phyloP scores from a whole-genome alignment of 1,140 invertebrate genomes.

The Drosophila pseudoobscura region DNA sequence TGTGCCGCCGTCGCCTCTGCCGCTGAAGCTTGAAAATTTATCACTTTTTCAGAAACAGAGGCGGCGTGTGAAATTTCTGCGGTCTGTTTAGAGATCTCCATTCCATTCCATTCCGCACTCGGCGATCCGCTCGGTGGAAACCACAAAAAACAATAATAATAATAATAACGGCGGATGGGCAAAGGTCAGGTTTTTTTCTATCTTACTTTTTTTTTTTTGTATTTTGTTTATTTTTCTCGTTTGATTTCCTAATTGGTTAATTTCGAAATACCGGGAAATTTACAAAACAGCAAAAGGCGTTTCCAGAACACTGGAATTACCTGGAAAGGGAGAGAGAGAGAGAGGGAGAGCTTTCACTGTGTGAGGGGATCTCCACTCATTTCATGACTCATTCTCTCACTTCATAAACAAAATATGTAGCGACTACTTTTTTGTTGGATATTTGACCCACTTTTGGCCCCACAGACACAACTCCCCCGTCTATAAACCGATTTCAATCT shows the following conservation, averaged over 20 bases:
- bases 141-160: slow-evolving; percentile 13
- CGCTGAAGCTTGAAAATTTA: slow-evolving; percentile 62
- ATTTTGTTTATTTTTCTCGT: neutral
- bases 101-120: too few relatives aligned
- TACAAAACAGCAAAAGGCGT: too few relatives aligned
- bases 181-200: slow-evolving; percentile 22
- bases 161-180: slow-evolving; percentile 12
- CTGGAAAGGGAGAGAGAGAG: too few relatives aligned
- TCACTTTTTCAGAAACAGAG: slow-evolving; percentile 59
- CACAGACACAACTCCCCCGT: neutral
- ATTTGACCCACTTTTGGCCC: slow-evolving; percentile 40
- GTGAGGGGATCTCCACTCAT: neutral
- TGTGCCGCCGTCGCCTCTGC: too few relatives aligned
- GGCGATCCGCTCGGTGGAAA: slow-evolving; percentile 15
- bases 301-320: too few relatives aligned
- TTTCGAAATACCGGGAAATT: slow-evolving; percentile 28
- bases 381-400: neutral
- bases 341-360: neutral
- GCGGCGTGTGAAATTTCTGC: slow-evolving; percentile 68
- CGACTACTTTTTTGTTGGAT: slow-evolving; percentile 13
- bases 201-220: too few relatives aligned
- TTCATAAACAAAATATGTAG: neutral
- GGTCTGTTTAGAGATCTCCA: slow-evolving; percentile 22
- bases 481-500: slow-evolving; percentile 7
- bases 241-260: slow-evolving; percentile 41